A percentile compares a stretch with the other conserved stretches of the same genome.
phyloP scores from a whole-genome alignment of 2,888 invertebrate species.

The Ophioninae sp. region DNA sequence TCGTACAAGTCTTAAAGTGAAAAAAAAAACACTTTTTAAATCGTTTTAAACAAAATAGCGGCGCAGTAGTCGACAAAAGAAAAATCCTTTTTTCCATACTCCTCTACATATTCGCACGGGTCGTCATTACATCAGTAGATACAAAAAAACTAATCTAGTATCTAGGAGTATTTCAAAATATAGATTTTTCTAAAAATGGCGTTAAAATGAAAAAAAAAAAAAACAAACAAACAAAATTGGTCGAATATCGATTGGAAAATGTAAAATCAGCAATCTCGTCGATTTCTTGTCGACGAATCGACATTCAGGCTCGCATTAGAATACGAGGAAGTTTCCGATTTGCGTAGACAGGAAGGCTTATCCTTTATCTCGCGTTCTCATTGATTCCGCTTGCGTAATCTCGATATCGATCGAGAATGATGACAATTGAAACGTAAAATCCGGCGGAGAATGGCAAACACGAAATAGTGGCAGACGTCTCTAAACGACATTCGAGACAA shows the following conservation, averaged over 20 bases:
- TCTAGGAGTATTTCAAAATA: too few relatives aligned
- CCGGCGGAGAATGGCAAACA: not conserved
- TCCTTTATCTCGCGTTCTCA: slow-evolving; percentile 42
- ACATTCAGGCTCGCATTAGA: slow-evolving; percentile 3
- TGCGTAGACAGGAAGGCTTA: slow-evolving; percentile 31
- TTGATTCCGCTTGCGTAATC: slow-evolving; percentile 41
- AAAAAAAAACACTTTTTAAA: too few relatives aligned
- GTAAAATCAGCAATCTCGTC: not conserved
- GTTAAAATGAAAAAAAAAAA: too few relatives aligned
- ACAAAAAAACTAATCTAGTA: slow-evolving; percentile 20
- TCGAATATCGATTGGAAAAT: not conserved
- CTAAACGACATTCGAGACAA: slow-evolving; percentile 13
- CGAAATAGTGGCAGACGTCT: slow-evolving; percentile 1
- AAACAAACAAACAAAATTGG: too few relatives aligned
- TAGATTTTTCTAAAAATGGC: too few relatives aligned
- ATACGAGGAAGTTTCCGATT: not conserved
- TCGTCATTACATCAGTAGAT: too few relatives aligned
- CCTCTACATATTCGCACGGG: too few relatives aligned
- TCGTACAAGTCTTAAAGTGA: too few relatives aligned
- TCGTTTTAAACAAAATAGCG: slow-evolving; percentile 47
- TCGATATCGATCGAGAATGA: slow-evolving; percentile 11
- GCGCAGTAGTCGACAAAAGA: too few relatives aligned
- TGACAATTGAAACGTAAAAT: slow-evolving; percentile 2
- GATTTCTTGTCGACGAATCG: not conserved
- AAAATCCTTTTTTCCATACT: too few relatives aligned